Evolutionary conservation across 2,888 invertebrate species (phyloP), one percentile per base, ranked within the genome.

Genomic region (Allacma fusca): DNA sequence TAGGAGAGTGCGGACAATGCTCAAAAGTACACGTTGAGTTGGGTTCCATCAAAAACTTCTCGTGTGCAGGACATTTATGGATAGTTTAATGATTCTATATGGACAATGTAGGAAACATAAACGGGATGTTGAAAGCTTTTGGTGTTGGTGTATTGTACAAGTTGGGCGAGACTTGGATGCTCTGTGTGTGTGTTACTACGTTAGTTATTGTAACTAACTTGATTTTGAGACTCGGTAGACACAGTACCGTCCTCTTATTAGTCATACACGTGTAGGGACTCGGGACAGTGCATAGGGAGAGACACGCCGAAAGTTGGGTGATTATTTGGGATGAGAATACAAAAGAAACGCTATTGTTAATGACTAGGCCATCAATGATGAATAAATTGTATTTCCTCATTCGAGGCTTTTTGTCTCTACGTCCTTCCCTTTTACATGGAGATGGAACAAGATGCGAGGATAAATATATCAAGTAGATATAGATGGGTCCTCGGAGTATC

Each of bases 331-430:
- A 70, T 24, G 68, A 40, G 40, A 70, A 24, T 24, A 21, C 69
- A 70, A 43, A 43, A 65, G 65, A 65, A 68, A 44, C 34, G 21
- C 21, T 19, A 43, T 44, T 70, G 69, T 44, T 44, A 24, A 16
- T 44, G 69, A 43, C 21, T 43, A 70, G 43, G 44, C n/a, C 40
- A 64, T 64, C 73, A 64, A 59, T 62, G 59, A 64, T 64, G 73
- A 73, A 73, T 73, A 73, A 73, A 73, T 73, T 73, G 62, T 73
- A 64, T 73, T 73, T 73, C 73, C 73, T 73, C 64, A 73, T 73
- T 73, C 62, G 21, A 62, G 40, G 50, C 44, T 70, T 26, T 73
- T 34, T 62, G 40, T 73, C 57, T 24, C 26, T 19, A 40, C 40
- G 40, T 40, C 19, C 50, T 50, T n/a, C n/a, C 50, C 50, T 50